Percentiles rank a stretch among this genome's conserved stretches.
Evolutionary conservation across 2,797 vertebrate species (phyloP).

Genomic region (Sebastes cheni): DNA sequence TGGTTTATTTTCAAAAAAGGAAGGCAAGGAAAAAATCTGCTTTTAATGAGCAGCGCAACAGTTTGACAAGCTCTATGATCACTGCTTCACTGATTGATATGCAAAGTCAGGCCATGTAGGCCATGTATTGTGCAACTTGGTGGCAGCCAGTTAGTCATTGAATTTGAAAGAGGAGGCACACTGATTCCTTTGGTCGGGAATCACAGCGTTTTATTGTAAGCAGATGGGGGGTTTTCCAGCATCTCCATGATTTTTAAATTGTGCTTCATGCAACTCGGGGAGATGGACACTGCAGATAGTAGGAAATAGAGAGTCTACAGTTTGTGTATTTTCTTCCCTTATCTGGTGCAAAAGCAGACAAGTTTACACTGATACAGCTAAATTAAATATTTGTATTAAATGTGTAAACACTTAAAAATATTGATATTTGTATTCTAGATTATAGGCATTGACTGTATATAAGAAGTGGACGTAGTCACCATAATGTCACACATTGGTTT

Average conservation of each 20-base stretch:
- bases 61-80: background rate
- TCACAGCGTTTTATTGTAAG: background rate
- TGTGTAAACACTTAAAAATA: background rate
- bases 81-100: background rate
- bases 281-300: background rate
- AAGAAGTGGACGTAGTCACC: fast-evolving
- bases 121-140: background rate
- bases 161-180: background rate
- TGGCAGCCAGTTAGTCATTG: background rate
- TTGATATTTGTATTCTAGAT: background rate
- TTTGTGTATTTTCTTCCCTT: background rate
- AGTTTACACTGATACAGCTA: background rate
- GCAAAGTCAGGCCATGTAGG: background rate
- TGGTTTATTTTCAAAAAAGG: background rate
- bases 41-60: slow-evolving; percentile 1
- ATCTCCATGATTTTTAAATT: background rate
- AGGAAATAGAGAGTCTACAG: background rate
- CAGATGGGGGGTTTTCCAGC: background rate
- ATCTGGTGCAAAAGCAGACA: background rate
- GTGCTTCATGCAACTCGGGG: background rate
- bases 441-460: background rate
- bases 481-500: no score
- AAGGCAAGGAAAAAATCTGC: background rate
- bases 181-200: background rate
- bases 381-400: fast-evolving